Base-by-base conservation (phyloP, 2,888 invertebrate species). In the Drosophila neonasuta region DNA sequence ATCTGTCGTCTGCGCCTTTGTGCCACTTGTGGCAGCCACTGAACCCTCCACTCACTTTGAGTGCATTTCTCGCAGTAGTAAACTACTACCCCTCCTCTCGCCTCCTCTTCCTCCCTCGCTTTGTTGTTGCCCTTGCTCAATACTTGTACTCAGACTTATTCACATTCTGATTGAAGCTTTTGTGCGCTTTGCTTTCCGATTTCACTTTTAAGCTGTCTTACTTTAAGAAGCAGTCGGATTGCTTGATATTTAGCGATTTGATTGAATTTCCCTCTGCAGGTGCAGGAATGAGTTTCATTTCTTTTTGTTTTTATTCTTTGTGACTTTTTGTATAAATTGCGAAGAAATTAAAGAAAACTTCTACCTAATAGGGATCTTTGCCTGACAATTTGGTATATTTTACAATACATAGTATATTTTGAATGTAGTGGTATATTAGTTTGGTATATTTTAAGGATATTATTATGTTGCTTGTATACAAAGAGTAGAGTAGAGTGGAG, bases 1-100 rank as follows among this genome's bases (percentile, higher is more conserved):
- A 42, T 42, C 24, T 44, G 34, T 51, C n/a, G 29, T 59, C 54
- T 17, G 44, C 10, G 55, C 55, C 54, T 32, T 36, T 60, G 59
- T 54, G 55, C 54, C 59, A 59, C 59, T 59, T 52, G 59, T 52
- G 54, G 54, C 29, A 32, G 24, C 51, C 8, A 2, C 15, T 50
- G 17, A 32, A n/a, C 36, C n/a, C 36, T 36, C 36, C 11, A 44
- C 54, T 44, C 44, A 13, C 13, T 34, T 55, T 46, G 56, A 46
- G 11, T 56, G 46, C 56, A 46, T 46, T 45, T n/a, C 34, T 34
- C 7, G 32, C 34, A 20, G 34, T 24, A 42, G 11, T 42, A 30
- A 55, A 44, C 44, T 55, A 55, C 42, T 17, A 41, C 4, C 9
- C 13, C n/a, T 8, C 4, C 4, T 8, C 10, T 11, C n/a, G n/a